Evolutionary conservation across 1,140 invertebrate species (phyloP).

Genomic region (Drosophila jambulina): DNA sequence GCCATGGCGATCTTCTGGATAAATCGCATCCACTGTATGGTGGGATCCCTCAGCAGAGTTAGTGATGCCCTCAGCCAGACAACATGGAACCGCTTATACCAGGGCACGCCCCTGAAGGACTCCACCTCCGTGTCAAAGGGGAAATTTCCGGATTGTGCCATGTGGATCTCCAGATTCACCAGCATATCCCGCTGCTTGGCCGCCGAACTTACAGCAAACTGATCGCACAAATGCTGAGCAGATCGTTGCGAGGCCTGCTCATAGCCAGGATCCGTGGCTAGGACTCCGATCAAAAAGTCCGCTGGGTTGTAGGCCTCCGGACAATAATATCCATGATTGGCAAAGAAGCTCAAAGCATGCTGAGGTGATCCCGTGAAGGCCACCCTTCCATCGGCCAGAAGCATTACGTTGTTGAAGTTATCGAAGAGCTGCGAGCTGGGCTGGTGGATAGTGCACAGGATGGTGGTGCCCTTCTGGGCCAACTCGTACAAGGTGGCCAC

Average conservation of each 20-base stretch:
- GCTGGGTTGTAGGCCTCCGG: conserved; percentile 95
- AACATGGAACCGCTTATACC: conserved; percentile 89
- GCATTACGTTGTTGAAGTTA: conserved; percentile 94
- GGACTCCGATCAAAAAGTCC: conserved; percentile 94
- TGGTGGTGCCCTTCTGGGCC: conserved; percentile 91
- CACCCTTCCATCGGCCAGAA: conserved; percentile 95
- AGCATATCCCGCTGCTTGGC: conserved; percentile 90
- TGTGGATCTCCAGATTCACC: conserved; percentile 89
- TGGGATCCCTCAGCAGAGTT: conserved; percentile 90
- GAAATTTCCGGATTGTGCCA: conserved; percentile 85
- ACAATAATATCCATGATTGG: conserved; percentile 91
- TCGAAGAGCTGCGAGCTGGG: conserved; percentile 97
- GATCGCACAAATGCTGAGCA: conserved; percentile 91
- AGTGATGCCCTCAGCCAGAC: conserved; percentile 89
- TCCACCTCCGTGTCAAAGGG: conserved; percentile 76
- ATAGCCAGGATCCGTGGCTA: conserved; percentile 92
- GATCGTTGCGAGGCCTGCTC: conserved; percentile 88
- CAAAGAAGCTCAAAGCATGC: conserved; percentile 92
- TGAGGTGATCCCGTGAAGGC: conserved; percentile 93
- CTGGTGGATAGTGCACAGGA: conserved; percentile 97
- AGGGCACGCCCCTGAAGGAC: conserved; percentile 87
- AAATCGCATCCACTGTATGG: conserved; percentile 89
- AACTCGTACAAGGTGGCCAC: conserved; percentile 90
- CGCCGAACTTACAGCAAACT: conserved; percentile 90
- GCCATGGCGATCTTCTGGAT: conserved; percentile 93